Evolutionary conservation across 2,797 vertebrate genomes (phyloP), one percentile per base, ranked within the genome.

Genomic region (Crocidura indochinensis): DNA sequence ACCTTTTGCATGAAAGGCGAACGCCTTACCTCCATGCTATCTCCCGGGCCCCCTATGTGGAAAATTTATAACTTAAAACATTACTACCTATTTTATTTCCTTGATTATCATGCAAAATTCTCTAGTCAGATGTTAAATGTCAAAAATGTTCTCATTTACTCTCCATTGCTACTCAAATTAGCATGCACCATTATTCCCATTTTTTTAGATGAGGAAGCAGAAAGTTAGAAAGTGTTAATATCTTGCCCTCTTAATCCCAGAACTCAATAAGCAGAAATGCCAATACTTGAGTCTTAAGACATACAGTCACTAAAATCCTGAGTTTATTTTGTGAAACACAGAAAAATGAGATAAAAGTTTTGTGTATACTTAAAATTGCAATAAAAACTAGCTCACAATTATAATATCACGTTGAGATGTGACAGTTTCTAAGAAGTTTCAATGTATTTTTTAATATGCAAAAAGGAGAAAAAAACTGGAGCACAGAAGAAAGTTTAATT

Each of bases 171-270:
- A 62, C 2, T 2, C n/a, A 77, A 51, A 19, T 22, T 69, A 9
- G 64, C 31, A 81, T 56, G 10, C 1, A 47, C 3, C 5, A 60
- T 76, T 60, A 75, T 67, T 12, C 8, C 27, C 24, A 74, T 60
- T 90, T 90, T 90, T 83, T 46, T 19, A 60, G 22, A 80, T 46
- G 49, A 69, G 73, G 47, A 77, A 89, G 6, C 31, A 80, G 6
- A 79, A 47, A 7, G 12, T 53, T 44, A 60, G 14, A 49, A 26
- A 90, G 14, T 2, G 6, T 20, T 76, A 83, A 44, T 47, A 69
- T 62, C 17, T 29, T 86, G 2, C 27, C 1, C 27, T 56, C 56
- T 20, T 64, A 71, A 62, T 91, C 6, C 6, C 27, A 60, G 27
- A 31, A 29, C 27, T 80, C 29, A 53, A 38, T 47, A 80, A 90